Evolutionary conservation across 2,888 invertebrate genomes (phyloP), one percentile per base, ranked within the genome.

Genomic region (Gerris lacustris): DNA sequence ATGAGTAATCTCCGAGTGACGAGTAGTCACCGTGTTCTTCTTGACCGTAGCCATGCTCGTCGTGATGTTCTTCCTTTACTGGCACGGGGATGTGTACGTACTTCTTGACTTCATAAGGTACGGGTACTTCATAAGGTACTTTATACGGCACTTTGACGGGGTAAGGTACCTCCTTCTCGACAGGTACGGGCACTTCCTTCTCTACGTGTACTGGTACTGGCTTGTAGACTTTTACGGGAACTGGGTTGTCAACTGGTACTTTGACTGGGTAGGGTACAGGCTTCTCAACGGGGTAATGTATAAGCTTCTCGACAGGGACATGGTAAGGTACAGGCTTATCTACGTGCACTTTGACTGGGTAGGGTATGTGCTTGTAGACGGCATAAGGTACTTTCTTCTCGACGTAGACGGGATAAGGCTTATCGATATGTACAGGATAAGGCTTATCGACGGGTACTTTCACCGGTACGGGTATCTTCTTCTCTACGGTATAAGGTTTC

Each of bases 281-380:
- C 69, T 76, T 77, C 70, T 77, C 76, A 6, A 78, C 78, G 17
- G 77, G 76, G 72, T 75, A 74, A 7, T 76, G 87, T 69, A 90
- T 86, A 75, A 88, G 88, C 77, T 89, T 88, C 71, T 89, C 87
- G 66, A 89, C 86, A 0, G 84, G 79, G 1, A 89, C 85, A 76
- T 88, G 88, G 0, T 89, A 89, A 0, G 89, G 86, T 81, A 88
- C 88, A 2, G 90, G 90, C 72, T 89, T 88, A 1, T 89, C 89
- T 67, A 90, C 88, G 71, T 88, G 86, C 44, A 90, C 84, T 79
- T 87, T 87, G 74, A 89, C 81, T 77, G 86, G 85, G 79, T 86
- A 86, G 47, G 87, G 89, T 18, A 89, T 88, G 6, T 73, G 74
- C 44, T 75, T 75, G 47, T 43, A 43, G 6, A 89, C 87, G 72